These are phyloP conservation scores for Philotrypesis tridentata DNA, from an alignment of 1,140 invertebrate genomes.

Conservation along the genomic window DNA sequence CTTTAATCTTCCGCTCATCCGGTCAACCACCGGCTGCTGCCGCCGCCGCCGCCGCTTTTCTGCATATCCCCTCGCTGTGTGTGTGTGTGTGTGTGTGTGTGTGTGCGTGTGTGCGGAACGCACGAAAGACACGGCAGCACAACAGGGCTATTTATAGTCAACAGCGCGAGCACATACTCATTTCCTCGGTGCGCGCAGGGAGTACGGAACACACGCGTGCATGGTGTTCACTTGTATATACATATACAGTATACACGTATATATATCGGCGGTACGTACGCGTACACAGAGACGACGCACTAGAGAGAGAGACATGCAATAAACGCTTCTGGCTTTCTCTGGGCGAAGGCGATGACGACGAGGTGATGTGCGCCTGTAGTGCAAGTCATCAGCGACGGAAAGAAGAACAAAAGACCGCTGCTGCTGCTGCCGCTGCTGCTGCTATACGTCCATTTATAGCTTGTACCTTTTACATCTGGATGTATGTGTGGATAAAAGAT, in stretches of 20 bases:
- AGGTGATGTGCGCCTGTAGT: background rate
- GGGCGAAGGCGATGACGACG: background rate
- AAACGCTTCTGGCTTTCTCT: background rate
- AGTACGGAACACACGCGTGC: background rate
- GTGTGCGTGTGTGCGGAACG: background rate
- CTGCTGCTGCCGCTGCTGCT: too few relatives aligned
- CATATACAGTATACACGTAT: too few relatives aligned
- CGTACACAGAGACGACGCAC: background rate
- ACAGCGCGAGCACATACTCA: background rate
- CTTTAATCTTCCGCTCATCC: conserved; percentile 5
- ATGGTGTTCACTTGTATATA: too few relatives aligned
- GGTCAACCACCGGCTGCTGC: background rate
- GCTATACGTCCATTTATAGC: too few relatives aligned
- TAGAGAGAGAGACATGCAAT: background rate
- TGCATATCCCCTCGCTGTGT: too few relatives aligned
- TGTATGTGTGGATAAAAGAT: too few relatives aligned
- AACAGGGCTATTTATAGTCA: conserved; percentile 11
- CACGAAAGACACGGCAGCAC: background rate
- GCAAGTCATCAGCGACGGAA: background rate
- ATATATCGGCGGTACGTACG: too few relatives aligned
- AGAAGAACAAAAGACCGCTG: background rate
- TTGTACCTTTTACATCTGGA: too few relatives aligned
- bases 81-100: background rate
- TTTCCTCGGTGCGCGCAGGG: background rate
- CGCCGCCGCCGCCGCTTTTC: too few relatives aligned